These are phyloP conservation scores for Philaethria dido DNA, from an alignment of 2,888 invertebrate genomes.

Conservation along the genomic window DNA sequence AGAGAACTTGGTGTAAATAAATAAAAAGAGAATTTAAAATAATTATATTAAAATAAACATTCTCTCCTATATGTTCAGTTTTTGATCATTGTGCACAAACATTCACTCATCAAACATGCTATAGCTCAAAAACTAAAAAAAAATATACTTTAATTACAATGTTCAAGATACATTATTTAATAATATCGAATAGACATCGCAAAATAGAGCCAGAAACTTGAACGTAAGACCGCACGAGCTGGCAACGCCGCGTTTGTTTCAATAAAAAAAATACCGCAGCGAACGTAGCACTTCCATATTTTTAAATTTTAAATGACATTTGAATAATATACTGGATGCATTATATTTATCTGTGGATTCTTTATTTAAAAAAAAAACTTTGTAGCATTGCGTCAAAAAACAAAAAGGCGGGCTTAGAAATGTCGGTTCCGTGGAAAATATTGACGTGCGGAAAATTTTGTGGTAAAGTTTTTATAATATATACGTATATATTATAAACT, in stretches of 20 bases:
- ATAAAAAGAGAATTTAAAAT: too few species aligned
- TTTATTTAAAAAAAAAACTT: slow-evolving; percentile 32
- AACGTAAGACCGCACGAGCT: slow-evolving; percentile 53
- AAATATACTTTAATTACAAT: not conserved
- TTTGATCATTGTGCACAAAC: not conserved
- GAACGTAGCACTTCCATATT: slow-evolving; percentile 35
- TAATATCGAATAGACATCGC: not conserved
- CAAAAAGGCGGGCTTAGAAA: slow-evolving; percentile 11
- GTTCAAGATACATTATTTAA: not conserved
- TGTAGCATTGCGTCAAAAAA: slow-evolving; percentile 37
- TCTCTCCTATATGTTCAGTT: too few species aligned
- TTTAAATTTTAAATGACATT: slow-evolving; percentile 38
- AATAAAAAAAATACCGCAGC: slow-evolving; percentile 40
- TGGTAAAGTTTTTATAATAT: not conserved
- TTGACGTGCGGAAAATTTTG: not conserved
- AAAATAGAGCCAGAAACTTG: slow-evolving; percentile 20
- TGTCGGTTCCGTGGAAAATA: slow-evolving; percentile 20
- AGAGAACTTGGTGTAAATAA: too few species aligned
- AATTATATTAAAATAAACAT: too few species aligned
- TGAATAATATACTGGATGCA: slow-evolving; percentile 37
- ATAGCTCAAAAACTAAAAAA: not conserved
- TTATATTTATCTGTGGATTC: slow-evolving; percentile 33
- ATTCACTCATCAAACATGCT: not conserved
- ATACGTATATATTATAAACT: not conserved
- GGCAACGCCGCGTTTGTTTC: slow-evolving; percentile 65